Conservation (phyloP, 37 sponge, comb jelly and placozoan genomes). For the Theonella swinhoei region DNA sequence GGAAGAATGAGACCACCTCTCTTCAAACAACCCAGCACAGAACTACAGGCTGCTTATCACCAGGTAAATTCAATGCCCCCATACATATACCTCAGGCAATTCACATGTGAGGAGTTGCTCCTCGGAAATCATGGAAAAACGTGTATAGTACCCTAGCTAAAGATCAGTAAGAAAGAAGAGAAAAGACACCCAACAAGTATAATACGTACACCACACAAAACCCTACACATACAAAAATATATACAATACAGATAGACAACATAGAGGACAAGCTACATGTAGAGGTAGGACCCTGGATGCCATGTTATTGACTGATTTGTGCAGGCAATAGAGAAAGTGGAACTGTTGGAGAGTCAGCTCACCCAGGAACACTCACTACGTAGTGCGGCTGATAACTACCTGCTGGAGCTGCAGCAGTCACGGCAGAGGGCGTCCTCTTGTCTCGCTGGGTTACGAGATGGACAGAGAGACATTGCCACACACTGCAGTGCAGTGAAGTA, state of each 20-base stretch:
- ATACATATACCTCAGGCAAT: not conserved
- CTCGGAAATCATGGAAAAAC: no score
- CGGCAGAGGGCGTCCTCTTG: not conserved
- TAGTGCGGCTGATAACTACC: conserved; percentile 41
- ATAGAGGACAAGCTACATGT: no score
- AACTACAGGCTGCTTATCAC: conserved; percentile 37
- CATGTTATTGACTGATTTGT: not conserved
- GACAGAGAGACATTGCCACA: conserved; percentile 5
- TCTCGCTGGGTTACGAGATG: conserved; percentile 9
- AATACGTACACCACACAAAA: no score
- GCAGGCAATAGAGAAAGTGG: conserved; percentile 31
- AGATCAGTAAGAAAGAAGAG: no score
- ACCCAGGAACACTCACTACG: conserved; percentile 48
- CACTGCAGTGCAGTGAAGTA: conserved; percentile 56
- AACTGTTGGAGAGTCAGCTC: conserved; percentile 27
- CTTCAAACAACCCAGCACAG: conserved; percentile 46
- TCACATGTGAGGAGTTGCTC: no score
- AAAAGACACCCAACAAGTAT: no score
- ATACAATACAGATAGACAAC: no score
- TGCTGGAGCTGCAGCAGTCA: conserved; percentile 54
- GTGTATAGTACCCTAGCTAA: no score
- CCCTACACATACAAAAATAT: no score
- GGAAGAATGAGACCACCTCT: conserved; percentile 6
- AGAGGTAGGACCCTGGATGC: no score
- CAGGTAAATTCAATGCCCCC: conserved; percentile 8